Evolutionary conservation across 2,113 vertebrate species (phyloP), one percentile per base, ranked within the genome.

Genomic region (Columbina picui): DNA sequence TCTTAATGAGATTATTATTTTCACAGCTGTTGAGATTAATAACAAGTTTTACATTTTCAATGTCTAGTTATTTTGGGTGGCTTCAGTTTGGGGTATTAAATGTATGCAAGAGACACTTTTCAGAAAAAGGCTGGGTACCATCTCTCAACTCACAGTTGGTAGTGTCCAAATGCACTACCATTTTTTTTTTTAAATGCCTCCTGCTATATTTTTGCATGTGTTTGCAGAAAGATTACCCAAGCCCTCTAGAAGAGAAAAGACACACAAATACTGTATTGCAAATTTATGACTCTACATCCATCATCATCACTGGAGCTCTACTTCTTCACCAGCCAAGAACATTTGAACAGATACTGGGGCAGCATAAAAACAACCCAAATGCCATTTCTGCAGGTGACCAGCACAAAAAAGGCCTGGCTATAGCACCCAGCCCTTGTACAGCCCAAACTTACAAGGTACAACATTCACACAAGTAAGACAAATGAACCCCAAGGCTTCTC

Each of bases 401-500:
- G 43, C 36, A 53, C 21, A 39, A 25, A 10, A 41, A 32, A 74
- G 32, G 14, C 26, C 27, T 39, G 19, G 15, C 22, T 1, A 1
- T 1, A 34, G 18, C 3, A 52, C 10, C 14, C 7, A 6, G 34
- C 1, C 3, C 49, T 89, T 2, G 0, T 3, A 39, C 6, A 70
- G 64, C 45, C 50, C 21, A 36, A 0, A 1, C 9, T 56, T 63
- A 15, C 36, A 65, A 34, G 26, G 41, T 43, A 39, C 36, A 75
- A 7, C 41, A 45, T 14, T 43, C 47, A 52, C 4, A 38, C 12
- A 50, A 34, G 16, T 8, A 47, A 38, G 8, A 39, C 25, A 59
- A 2, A 41, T 7, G 21, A 61, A 16, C 2, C 25, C 11, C 56
- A 65, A 43, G 16, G 16, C 36, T 57, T 45, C n/a, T 55, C 13